Evolutionary conservation across 2,113 vertebrate genomes (phyloP), one percentile per base, ranked within the genome.

Genomic region (Oryzias woworae): DNA sequence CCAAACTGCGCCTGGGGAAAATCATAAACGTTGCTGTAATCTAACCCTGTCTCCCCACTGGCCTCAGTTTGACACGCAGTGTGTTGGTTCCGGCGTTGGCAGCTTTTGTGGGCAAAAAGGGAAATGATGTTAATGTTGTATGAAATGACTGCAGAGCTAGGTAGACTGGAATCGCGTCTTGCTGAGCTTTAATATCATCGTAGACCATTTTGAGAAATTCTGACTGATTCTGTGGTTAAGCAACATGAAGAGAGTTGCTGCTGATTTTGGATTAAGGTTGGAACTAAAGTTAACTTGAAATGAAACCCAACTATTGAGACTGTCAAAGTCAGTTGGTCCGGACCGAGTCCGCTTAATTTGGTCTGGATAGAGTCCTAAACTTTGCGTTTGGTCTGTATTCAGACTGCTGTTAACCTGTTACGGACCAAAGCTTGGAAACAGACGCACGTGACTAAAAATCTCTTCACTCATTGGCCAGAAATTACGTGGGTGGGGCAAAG

Each of bases 41-140:
- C 24, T 36, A 22, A 18, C 22, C 47, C 71, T 44, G 36, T 36
- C 47, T 50, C 75, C 67, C 55, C 53, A 45, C 6, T 57, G 70
- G 68, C 69, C 56, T 64, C 41, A 62, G 66, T 78, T 80, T 75
- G 64, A 77, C 71, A 77, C 73, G 50, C 61, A 64, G 58, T 43
- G 4, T 74, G 68, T 43, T 28, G 46, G 41, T 68, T 57, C 42
- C 53, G 69, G 61, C 31, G 53, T 31, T 48, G 62, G 62, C 63
- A 67, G 81, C 70, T 43, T 77, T 73, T 18, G 56, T 66, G 62
- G 69, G 78, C 36, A 26, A 14, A 3, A 66, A 51, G 66, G 28
- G 14, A 48, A 55, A 65, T 77, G 78, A 82, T 70, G 70, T 75
- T 87, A 87, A 87, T 85, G 84, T 76, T 71, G 76, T 69, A 67